A percentile compares a stretch with the other conserved stretches of the same genome.
These are phyloP conservation scores for Chionoecetes opilio DNA, from an alignment of 1,140 invertebrate genomes.

Conservation along the genomic window DNA sequence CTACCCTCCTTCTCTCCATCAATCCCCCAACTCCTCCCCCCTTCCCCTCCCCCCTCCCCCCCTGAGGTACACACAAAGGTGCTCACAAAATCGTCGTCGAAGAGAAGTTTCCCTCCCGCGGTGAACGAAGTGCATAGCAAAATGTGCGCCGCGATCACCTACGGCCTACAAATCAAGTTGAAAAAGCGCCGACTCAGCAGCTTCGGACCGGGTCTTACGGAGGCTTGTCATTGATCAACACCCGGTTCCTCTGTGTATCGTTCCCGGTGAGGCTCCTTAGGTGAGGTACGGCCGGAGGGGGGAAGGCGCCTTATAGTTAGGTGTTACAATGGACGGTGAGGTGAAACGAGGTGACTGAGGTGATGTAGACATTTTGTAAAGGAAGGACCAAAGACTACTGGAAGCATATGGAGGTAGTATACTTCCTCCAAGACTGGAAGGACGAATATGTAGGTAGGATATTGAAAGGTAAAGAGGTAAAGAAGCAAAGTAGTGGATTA, in stretches of 20 bases:
- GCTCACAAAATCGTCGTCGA: slow-evolving; percentile 5
- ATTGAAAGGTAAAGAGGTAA: neutral
- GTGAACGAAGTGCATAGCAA: slow-evolving; percentile 66
- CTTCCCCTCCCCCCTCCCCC: neutral
- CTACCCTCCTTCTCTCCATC: neutral
- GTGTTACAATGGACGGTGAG: no score
- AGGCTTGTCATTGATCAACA: neutral
- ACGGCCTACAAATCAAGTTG: slow-evolving; percentile 66
- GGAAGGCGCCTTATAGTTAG: no score
- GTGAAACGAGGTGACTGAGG: no score
- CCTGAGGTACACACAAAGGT: neutral
- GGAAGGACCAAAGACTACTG: no score
- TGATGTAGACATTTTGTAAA: no score
- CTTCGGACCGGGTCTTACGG: neutral
- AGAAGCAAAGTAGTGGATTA: neutral
- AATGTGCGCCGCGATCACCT: slow-evolving; percentile 52
- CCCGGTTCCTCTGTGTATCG: slow-evolving; percentile 41
- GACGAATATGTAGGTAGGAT: neutral
- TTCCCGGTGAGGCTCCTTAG: neutral
- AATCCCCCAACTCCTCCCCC: neutral
- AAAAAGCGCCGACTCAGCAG: slow-evolving; percentile 60
- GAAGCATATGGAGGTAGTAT: neutral
- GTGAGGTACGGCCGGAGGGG: no score
- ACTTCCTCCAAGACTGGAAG: no score
- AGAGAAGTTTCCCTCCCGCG: slow-evolving; percentile 31